Percentiles rank a stretch among this genome's conserved stretches.
These are phyloP conservation scores for Lutraria rhynchaena DNA, from an alignment of 1,140 invertebrate genomes.

Conservation along the genomic window DNA sequence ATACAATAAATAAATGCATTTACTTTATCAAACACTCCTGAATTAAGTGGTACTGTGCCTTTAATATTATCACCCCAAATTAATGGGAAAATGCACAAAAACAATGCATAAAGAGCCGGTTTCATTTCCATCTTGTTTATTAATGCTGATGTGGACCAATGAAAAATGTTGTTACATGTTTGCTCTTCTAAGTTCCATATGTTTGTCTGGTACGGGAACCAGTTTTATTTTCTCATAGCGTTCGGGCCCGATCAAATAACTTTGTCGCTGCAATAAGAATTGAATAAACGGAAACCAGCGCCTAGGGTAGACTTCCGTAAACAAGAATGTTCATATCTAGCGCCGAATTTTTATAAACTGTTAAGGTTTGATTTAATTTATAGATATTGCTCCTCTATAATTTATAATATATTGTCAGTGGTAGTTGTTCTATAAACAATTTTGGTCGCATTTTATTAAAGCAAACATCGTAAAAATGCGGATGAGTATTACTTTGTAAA, in stretches of 20 bases:
- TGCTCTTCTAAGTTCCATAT: constrained; percentile 9
- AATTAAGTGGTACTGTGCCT: constrained; percentile 75
- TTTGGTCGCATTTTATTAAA: too few species aligned
- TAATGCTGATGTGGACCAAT: constrained; percentile 75
- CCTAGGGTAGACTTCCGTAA: constrained; percentile 49
- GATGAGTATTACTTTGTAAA: too few species aligned
- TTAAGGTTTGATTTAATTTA: not conserved
- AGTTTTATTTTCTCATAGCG: constrained; percentile 2
- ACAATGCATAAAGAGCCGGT: constrained; percentile 29
- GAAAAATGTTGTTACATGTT: constrained; percentile 53
- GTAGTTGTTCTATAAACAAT: too few species aligned
- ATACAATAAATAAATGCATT: constrained; percentile 10
- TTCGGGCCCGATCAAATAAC: not conserved
- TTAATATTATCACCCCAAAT: constrained; percentile 68
- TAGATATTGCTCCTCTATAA: too few species aligned
- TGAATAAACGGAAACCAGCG: not conserved
- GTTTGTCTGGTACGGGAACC: constrained; percentile 15
- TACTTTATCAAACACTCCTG: constrained; percentile 78
- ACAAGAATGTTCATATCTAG: constrained; percentile 29
- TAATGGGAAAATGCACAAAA: constrained; percentile 60
- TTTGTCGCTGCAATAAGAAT: not conserved
- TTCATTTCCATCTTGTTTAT: constrained; percentile 51
- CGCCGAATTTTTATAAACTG: constrained; percentile 21
- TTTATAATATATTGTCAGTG: too few species aligned
- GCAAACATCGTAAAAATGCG: too few species aligned